These are phyloP conservation scores for Tipula lateralis DNA, from an alignment of 2,888 invertebrate species.

Conservation along the genomic window DNA sequence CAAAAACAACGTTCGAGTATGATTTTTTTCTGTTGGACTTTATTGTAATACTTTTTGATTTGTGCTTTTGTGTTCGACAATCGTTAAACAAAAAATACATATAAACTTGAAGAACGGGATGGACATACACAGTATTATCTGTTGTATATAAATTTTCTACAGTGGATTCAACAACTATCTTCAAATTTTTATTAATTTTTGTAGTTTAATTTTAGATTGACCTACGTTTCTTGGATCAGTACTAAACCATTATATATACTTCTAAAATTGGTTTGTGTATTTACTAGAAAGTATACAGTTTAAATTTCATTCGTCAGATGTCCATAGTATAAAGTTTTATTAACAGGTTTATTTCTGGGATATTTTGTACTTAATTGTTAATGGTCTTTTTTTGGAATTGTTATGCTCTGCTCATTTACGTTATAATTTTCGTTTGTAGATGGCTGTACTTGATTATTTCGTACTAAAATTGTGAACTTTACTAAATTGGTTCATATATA, in stretches of 20 bases:
- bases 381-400: not conserved
- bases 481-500: too few relatives aligned
- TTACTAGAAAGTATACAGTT: not conserved
- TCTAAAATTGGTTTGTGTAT: not conserved
- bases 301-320: not conserved
- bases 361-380: not conserved
- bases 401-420: not conserved
- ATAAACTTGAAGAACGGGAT: not conserved
- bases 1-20: too few relatives aligned
- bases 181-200: not conserved
- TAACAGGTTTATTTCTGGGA: not conserved
- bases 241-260: not conserved
- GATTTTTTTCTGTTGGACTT: not conserved
- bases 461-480: too few relatives aligned
- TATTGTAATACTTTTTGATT: not conserved
- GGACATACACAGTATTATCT: too few relatives aligned
- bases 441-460: not conserved
- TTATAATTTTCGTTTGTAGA: not conserved
- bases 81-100: not conserved
- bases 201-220: not conserved
- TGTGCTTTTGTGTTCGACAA: not conserved
- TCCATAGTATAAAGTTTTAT: not conserved
- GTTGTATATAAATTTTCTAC: not conserved
- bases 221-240: not conserved
- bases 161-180: not conserved